Conservation (phyloP, 1,140 invertebrate species). For the Sarcophaga peregrina region DNA sequence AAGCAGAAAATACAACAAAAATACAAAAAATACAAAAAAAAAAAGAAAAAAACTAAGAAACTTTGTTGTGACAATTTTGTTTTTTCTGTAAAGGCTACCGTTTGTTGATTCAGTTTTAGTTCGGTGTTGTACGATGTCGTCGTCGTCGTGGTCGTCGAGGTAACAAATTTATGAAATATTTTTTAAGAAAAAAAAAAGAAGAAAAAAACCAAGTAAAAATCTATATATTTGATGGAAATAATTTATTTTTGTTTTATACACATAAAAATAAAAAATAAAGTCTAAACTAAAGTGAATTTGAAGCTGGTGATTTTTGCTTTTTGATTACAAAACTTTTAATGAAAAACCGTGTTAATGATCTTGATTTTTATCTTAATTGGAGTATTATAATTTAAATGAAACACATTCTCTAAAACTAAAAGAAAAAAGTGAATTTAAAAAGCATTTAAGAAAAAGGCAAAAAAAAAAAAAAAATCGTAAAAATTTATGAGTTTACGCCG, state of each 20-base stretch:
- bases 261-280: not conserved
- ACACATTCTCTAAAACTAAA: not conserved
- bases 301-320: not conserved
- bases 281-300: not conserved
- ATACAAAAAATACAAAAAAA: too few species aligned
- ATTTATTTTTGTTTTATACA: not conserved
- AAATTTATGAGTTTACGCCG: not conserved
- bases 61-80: conserved; percentile 40
- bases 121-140: conserved; percentile 28
- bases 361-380: conserved; percentile 5
- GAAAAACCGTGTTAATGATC: conserved; percentile 10
- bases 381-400: conserved; percentile 9
- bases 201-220: not conserved
- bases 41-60: conserved; percentile 19
- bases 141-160: conserved; percentile 32
- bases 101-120: conserved; percentile 42
- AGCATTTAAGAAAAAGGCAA: not conserved
- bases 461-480: not conserved
- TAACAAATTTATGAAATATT: conserved; percentile 27
- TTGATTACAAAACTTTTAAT: not conserved
- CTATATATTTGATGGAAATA: not conserved
- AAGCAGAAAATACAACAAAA: not conserved
- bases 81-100: conserved; percentile 29
- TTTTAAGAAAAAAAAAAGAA: too few species aligned
- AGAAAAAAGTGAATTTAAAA: too few species aligned